A percentile compares a stretch with the other conserved stretches of the same genome.
Evolutionary conservation across 1,140 invertebrate genomes (phyloP).

Genomic region (Elysia chlorotica): DNA sequence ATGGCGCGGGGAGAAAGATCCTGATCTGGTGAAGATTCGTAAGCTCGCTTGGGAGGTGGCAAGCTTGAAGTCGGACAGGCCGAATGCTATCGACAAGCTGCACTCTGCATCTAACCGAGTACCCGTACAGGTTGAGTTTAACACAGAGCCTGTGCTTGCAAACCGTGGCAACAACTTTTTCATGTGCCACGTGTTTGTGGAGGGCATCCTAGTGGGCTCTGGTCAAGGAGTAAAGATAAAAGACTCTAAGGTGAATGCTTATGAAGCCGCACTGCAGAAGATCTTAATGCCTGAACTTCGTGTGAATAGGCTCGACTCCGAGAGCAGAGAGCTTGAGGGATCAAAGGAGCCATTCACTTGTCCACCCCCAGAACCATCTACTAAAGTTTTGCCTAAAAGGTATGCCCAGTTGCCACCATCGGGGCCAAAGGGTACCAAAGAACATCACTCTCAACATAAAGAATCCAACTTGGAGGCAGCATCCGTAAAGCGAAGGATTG

Average conservation of each 20-base stretch:
- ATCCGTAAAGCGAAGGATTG: neutral
- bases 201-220: slow-evolving; percentile 27
- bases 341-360: slow-evolving; percentile 24
- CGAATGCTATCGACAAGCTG: slow-evolving; percentile 26
- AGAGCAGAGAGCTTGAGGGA: slow-evolving; percentile 30
- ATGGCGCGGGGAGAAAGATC: slow-evolving; percentile 9
- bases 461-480: slow-evolving; percentile 23
- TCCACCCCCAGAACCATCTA: slow-evolving; percentile 2
- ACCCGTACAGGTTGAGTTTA: slow-evolving; percentile 1
- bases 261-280: slow-evolving; percentile 36
- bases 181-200: slow-evolving; percentile 35
- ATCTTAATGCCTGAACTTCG: slow-evolving; percentile 33
- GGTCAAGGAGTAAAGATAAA: slow-evolving; percentile 38
- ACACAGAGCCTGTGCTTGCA: slow-evolving; percentile 9
- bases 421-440: neutral
- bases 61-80: slow-evolving; percentile 20
- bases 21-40: slow-evolving; percentile 12
- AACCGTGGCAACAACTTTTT: slow-evolving; percentile 21
- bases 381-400: neutral
- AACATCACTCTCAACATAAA: slow-evolving; percentile 6
- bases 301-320: slow-evolving; percentile 31
- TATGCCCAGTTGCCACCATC: neutral
- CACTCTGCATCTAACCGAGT: slow-evolving; percentile 25
- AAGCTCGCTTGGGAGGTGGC: slow-evolving; percentile 24
- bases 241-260: slow-evolving; percentile 44